A percentile compares a stretch with the other conserved stretches of the same genome.
These are phyloP conservation scores for Agrotis ipsilon DNA, from an alignment of 2,888 invertebrate species.

Conservation along the genomic window DNA sequence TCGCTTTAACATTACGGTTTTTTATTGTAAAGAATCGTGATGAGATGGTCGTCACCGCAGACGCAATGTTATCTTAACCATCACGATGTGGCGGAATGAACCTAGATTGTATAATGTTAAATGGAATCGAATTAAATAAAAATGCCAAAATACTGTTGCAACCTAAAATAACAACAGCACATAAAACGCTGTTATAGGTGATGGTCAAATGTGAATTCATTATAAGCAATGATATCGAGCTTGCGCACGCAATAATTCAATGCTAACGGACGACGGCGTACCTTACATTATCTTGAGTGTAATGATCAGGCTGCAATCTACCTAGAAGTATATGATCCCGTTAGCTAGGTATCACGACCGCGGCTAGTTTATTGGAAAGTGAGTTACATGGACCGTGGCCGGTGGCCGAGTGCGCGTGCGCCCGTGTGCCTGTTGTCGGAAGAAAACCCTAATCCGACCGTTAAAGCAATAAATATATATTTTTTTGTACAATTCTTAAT, in stretches of 20 bases:
- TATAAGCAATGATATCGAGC: constrained; percentile 38
- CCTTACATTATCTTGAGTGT: constrained; percentile 71
- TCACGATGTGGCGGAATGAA: constrained; percentile 65
- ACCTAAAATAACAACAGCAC: constrained; percentile 25
- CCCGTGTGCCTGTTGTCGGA: constrained; percentile 70
- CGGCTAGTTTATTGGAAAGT: constrained; percentile 88
- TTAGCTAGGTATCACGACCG: constrained; percentile 88
- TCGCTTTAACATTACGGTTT: constrained; percentile 74
- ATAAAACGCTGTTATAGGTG: constrained; percentile 31
- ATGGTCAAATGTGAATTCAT: constrained; percentile 35
- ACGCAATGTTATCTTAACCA: constrained; percentile 73
- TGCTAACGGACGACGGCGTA: constrained; percentile 62
- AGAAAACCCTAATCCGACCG: constrained; percentile 74
- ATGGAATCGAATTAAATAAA: constrained; percentile 43
- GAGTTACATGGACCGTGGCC: constrained; percentile 82
- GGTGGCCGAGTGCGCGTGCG: constrained; percentile 75
- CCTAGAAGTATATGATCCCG: constrained; percentile 85
- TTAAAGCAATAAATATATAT: constrained; percentile 60
- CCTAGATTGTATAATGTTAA: constrained; percentile 68
- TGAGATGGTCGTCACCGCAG: constrained; percentile 74
- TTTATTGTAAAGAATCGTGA: constrained; percentile 72
- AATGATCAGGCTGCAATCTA: constrained; percentile 78
- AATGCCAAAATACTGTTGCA: constrained; percentile 15
- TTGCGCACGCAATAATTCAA: constrained; percentile 54
- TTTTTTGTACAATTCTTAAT: constrained; percentile 29